Percentiles rank a stretch among this genome's conserved stretches.
Evolutionary conservation across 2,797 vertebrate genomes (phyloP).

Genomic region (Protonibea diacanthus): DNA sequence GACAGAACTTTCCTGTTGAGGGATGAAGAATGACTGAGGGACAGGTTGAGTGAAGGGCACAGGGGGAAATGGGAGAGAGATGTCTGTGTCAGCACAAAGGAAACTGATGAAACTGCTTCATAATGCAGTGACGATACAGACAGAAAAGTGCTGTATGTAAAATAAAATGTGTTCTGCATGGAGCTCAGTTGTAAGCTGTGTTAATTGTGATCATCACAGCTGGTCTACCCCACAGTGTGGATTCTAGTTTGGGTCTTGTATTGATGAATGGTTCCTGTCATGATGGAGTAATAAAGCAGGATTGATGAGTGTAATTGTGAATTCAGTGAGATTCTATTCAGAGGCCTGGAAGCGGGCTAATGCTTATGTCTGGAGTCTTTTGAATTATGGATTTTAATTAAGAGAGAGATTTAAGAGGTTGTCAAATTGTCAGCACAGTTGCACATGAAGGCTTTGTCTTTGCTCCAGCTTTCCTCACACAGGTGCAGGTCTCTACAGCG

Average conservation of each 20-base stretch:
- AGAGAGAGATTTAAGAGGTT: conserved; percentile 25
- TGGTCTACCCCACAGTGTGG: not conserved
- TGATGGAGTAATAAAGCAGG: conserved; percentile 42
- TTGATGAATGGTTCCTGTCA: conserved; percentile 39
- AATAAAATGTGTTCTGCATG: conserved; percentile 28
- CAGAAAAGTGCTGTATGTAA: conserved; percentile 18
- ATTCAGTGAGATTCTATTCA: conserved; percentile 52
- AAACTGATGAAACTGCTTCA: conserved; percentile 66
- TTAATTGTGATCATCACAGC: conserved; percentile 17
- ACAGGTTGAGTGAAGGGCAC: conserved; percentile 48
- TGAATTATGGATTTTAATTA: conserved; percentile 69
- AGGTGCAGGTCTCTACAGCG: not conserved
- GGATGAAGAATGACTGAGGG: conserved; percentile 16
- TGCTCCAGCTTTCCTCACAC: conserved; percentile 10
- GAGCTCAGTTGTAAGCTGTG: not conserved
- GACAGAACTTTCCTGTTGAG: conserved; percentile 11
- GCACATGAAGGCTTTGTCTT: conserved; percentile 32
- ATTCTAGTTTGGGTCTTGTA: not conserved
- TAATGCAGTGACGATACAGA: conserved; percentile 41
- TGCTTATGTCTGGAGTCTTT: conserved; percentile 33
- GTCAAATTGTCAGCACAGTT: conserved; percentile 46
- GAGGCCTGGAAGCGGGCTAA: conserved; percentile 41
- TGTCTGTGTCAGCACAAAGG: conserved; percentile 67
- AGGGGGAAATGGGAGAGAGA: conserved; percentile 20
- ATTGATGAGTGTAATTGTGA: conserved; percentile 58